Percentiles rank a stretch among this genome's conserved stretches.
These are phyloP conservation scores for Xestoiulus laeticollis DNA, from an alignment of 2,888 invertebrate genomes.

Conservation along the genomic window DNA sequence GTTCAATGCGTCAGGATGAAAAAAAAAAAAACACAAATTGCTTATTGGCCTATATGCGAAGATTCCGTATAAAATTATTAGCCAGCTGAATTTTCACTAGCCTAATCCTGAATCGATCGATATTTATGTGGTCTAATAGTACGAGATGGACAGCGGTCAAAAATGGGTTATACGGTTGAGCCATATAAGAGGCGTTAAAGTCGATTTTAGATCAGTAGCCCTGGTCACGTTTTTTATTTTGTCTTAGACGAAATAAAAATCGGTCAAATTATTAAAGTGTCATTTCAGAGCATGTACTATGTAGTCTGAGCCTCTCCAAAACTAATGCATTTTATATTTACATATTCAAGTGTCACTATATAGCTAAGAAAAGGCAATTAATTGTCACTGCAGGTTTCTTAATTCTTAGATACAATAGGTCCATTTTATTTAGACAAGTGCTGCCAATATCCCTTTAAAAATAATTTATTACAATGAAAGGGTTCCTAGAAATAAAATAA, in stretches of 20 bases:
- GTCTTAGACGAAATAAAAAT: no score
- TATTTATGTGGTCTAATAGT: neutral
- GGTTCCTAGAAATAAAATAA: slow-evolving; percentile 5
- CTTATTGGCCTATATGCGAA: slow-evolving; percentile 6
- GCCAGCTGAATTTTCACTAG: neutral
- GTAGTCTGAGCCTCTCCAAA: neutral
- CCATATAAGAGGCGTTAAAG: neutral
- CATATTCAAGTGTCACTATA: neutral
- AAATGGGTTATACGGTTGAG: neutral
- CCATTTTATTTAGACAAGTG: neutral
- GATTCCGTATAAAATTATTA: slow-evolving; percentile 11
- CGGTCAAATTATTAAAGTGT: no score
- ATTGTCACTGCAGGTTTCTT: neutral
- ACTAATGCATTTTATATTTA: neutral
- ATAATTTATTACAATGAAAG: slow-evolving; percentile 6
- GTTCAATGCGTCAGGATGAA: neutral
- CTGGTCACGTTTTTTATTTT: no score
- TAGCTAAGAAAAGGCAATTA: neutral
- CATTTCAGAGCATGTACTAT: no score
- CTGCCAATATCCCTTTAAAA: neutral
- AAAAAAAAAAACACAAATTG: neutral
- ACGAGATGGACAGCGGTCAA: neutral
- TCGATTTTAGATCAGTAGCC: no score
- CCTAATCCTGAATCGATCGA: neutral
- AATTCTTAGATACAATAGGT: neutral